These are phyloP conservation scores for Adelges cooleyi DNA, from an alignment of 1,140 invertebrate genomes.

Conservation along the genomic window DNA sequence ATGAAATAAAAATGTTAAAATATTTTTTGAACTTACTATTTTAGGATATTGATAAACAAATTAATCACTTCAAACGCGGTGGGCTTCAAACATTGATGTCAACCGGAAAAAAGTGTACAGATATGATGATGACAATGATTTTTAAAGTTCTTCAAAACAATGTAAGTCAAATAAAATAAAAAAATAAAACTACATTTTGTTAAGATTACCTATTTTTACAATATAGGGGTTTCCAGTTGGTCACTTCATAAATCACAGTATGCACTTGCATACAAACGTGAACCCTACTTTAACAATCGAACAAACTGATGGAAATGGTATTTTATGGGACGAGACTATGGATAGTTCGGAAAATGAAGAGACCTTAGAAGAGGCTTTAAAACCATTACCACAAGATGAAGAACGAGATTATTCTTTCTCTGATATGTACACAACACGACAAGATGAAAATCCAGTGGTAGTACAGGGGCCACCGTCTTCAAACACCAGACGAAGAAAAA, in stretches of 20 bases:
- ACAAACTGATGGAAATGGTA: not conserved
- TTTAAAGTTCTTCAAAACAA: not conserved
- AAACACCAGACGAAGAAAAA: conserved; percentile 13
- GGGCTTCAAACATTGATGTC: conserved; percentile 12
- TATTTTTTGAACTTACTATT: not conserved
- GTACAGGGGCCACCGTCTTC: not conserved
- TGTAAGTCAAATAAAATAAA: not conserved
- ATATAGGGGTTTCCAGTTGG: not conserved
- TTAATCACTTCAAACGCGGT: not conserved
- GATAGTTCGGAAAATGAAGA: not conserved
- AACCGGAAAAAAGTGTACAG: conserved; percentile 11
- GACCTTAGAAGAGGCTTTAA: not conserved
- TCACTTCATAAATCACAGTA: not conserved
- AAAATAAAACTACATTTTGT: not conserved
- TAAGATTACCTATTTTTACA: not conserved
- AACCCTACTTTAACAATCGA: not conserved
- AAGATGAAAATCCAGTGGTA: not conserved
- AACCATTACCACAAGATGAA: not conserved
- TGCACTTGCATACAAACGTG: not conserved
- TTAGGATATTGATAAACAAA: conserved; percentile 11
- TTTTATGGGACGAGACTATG: conserved; percentile 1
- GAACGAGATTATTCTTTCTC: not conserved
- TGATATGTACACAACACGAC: not conserved
- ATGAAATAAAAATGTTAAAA: not conserved
- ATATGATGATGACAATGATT: not conserved